These are phyloP conservation scores for Hymenopus coronatus DNA, from an alignment of 2,888 invertebrate genomes.

Conservation along the genomic window DNA sequence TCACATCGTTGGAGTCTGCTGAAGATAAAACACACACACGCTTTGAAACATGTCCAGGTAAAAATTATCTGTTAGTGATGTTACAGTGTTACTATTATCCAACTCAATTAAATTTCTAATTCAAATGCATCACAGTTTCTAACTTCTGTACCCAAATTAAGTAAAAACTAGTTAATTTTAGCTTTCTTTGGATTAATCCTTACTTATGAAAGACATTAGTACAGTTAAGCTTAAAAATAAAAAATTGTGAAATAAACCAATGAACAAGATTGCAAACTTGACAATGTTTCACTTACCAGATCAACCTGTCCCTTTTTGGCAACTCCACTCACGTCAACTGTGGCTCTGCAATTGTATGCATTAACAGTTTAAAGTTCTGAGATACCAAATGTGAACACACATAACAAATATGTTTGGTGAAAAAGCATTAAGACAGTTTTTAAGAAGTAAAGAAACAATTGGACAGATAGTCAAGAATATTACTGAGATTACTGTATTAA, in stretches of 20 bases:
- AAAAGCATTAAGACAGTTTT: background rate
- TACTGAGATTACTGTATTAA: background rate
- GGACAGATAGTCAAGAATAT: background rate
- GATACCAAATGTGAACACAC: background rate
- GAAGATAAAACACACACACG: too few species aligned
- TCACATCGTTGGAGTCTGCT: too few species aligned
- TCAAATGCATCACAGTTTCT: too few species aligned
- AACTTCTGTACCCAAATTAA: background rate
- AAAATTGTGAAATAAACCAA: background rate
- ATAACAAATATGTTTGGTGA: background rate
- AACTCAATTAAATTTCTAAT: too few species aligned
- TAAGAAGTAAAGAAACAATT: background rate
- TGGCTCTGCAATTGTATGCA: conserved; percentile 56
- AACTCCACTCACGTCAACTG: conserved; percentile 67
- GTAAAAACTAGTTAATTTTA: conserved; percentile 38
- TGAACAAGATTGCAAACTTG: background rate
- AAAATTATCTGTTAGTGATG: too few species aligned
- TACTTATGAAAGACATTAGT: background rate
- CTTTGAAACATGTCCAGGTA: too few species aligned
- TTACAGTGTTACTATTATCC: too few species aligned
- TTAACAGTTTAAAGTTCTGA: background rate
- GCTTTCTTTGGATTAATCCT: conserved; percentile 35
- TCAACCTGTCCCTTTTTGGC: conserved; percentile 69
- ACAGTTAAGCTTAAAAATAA: too few species aligned
- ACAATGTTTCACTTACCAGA: conserved; percentile 56